Evolutionary conservation across 2,113 vertebrate species (phyloP), one percentile per base, ranked within the genome.

Genomic region (Xenopus borealis): DNA sequence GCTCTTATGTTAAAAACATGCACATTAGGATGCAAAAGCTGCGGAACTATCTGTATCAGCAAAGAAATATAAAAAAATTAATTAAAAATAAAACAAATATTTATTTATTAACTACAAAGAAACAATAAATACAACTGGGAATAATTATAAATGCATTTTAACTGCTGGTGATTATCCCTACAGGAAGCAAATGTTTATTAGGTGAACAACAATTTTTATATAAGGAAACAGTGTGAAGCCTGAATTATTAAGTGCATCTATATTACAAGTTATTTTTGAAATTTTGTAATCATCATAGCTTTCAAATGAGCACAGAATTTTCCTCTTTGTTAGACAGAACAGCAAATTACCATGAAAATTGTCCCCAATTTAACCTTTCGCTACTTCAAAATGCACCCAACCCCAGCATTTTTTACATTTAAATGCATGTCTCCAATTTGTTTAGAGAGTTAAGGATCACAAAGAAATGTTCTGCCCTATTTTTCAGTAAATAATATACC

Each of bases 61-160:
- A 55, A 55, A 18, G 2, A 16, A 55, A n/a, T 55, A 55, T 55
- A n/a, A n/a, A n/a, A n/a, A n/a, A n/a, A n/a, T n/a, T 17, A 10
- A n/a, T 2, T n/a, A 12, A 13, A 55, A 55, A 55, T 55, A 1
- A 16, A n/a, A 18, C 17, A n/a, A 17, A 55, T 7, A 18, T 16
- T 1, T 50, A 50, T 16, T 55, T 55, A 68, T 62, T 62, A 69
- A 52, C 73, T 69, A 75, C 62, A 75, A 69, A 62, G 50, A 62
- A 59, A 62, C 19, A 17, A 40, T 20, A n/a, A 19, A 52, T 58
- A 13, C 66, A 14, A 27, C 0, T 19, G 66, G 73, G 44, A 61
- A 12, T 47, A 16, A 69, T 62, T 63, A 40, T 20, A 17, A 44
- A 59, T 69, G n/a, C 13, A 52, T 69, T 68, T 75, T 55, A 75